Base-by-base conservation (phyloP, 2,888 invertebrate species). In the Sepioteuthis lessoniana region DNA sequence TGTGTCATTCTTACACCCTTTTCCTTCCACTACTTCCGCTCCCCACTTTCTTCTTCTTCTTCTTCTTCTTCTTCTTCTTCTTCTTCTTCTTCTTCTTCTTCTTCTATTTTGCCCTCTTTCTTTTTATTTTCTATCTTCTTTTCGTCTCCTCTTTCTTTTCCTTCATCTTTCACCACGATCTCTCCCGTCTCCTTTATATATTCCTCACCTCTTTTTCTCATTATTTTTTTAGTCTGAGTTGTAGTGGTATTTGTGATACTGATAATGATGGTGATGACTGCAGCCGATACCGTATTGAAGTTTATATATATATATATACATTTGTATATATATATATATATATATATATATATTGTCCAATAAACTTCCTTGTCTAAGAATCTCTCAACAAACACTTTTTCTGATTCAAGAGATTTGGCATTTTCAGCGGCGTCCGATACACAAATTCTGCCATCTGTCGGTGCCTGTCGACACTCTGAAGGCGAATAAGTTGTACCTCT, bases 211-310 rank as follows among this genome's bases (percentile, higher is more conserved):
- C 4, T n/a, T 76, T n/a, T 28, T 31, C 8, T 76, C 13, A 31
- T 1, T 7, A 28, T 31, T 7, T 25, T n/a, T 28, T 0, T n/a
- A 76, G n/a, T 16, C 8, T 10, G 7, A 10, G 13, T n/a, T 3
- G 16, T n/a, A n/a, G 10, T n/a, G n/a, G n/a, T n/a, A 21, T 10
- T 19, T 76, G n/a, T 76, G 13, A n/a, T n/a, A 13, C 16, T 13
- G 2, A 3, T 76, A 76, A 76, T 76, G 4, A 35, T 4, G 31
- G 76, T 10, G 76, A 76, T 31, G 76, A 76, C 0, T n/a, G 31
- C 1, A 7, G 16, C 25, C 1, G 76, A 21, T 13, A n/a, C 13
- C n/a, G 96, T 94, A 96, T 96, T 35, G 96, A 96, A n/a, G 4
- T n/a, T n/a, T 35, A 10, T 76, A 76, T 76, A 76, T 76, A n/a